A percentile compares a stretch with the other conserved stretches of the same genome.
Evolutionary conservation across 2,113 vertebrate species (phyloP).

Genomic region (Eupsittula cactorum): DNA sequence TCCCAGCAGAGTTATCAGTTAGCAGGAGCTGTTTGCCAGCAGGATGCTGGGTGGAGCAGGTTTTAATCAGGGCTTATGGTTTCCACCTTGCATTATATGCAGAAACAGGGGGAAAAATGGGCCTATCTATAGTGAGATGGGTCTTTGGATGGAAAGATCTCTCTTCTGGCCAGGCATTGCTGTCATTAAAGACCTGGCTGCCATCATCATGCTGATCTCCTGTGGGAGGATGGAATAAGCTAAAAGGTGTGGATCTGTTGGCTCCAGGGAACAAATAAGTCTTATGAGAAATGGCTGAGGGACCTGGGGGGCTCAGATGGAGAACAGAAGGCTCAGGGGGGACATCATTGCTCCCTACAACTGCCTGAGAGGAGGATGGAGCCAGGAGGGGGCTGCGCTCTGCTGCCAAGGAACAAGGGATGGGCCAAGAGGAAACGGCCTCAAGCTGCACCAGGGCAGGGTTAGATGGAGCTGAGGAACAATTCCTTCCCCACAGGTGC

Average conservation of each 20-base stretch:
- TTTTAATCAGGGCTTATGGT: background rate
- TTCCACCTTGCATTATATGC: background rate
- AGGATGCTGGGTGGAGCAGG: rapidly evolving
- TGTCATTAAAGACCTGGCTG: background rate
- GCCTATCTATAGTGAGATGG: rapidly evolving
- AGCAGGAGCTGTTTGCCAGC: background rate
- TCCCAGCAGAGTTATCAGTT: constrained; percentile 38
- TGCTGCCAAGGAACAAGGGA: too few species aligned
- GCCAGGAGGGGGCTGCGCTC: too few species aligned
- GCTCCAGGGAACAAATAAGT: background rate
- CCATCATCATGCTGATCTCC: rapidly evolving
- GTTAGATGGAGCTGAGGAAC: too few species aligned
- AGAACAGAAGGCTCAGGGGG: background rate
- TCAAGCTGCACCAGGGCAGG: too few species aligned
- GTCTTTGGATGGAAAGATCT: background rate
- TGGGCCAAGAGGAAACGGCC: too few species aligned
- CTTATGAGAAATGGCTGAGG: background rate
- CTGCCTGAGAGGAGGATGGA: too few species aligned
- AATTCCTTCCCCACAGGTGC: too few species aligned
- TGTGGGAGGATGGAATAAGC: background rate
- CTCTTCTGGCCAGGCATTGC: background rate
- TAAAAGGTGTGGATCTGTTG: background rate
- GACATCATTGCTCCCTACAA: too few species aligned
- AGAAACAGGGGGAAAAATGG: background rate
- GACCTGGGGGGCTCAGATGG: background rate